Base-by-base conservation (phyloP, 2,888 invertebrate genomes). In the Trichacis sp. region DNA sequence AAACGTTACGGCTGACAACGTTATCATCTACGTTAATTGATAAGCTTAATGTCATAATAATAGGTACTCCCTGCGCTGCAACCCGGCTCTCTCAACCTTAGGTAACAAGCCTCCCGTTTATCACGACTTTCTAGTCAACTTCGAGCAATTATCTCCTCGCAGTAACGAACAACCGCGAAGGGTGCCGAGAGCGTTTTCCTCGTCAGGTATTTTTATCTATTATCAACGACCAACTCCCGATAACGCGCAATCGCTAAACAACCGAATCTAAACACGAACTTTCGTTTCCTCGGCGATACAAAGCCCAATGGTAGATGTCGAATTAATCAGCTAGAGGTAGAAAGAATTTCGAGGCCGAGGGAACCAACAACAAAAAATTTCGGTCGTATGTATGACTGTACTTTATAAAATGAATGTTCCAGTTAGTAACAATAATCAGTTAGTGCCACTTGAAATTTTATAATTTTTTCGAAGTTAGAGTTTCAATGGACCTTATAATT, bases 121-220 rank as follows among this genome's bases (percentile, higher is more conserved):
- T 67, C 67, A 56, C 52, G 40, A 72, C 71, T 72, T 73, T 70
- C 73, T 72, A 72, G 70, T 71, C 70, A 59, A 52, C 57, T 68
- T 53, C 65, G 64, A 51, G 53, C 70, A 70, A 72, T 72, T 70
- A 73, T 71, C 68, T 59, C 55, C 60, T 49, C 50, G 36, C 56
- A 54, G 55, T 69, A 73, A 71, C 69, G 68, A 65, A 60, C 58
- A 55, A 56, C 65, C n/a, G n/a, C n/a, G n/a, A 52, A 61, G 54
- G 63, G 42, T 61, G 50, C 62, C 61, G 56, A 51, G 69, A 65
- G 68, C 68, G 72, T 70, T 70, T 68, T 69, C 47, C 46, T 49
- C 38, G 65, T 65, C 61, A 65, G 50, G 57, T 64, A 65, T 69
- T 64, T 68, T 68, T 59, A 53, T 46, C 6, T 47, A 33, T 49